A percentile compares a stretch with the other conserved stretches of the same genome.
These are phyloP conservation scores for Tetranychus piercei DNA, from an alignment of 2,888 invertebrate genomes.

Conservation along the genomic window DNA sequence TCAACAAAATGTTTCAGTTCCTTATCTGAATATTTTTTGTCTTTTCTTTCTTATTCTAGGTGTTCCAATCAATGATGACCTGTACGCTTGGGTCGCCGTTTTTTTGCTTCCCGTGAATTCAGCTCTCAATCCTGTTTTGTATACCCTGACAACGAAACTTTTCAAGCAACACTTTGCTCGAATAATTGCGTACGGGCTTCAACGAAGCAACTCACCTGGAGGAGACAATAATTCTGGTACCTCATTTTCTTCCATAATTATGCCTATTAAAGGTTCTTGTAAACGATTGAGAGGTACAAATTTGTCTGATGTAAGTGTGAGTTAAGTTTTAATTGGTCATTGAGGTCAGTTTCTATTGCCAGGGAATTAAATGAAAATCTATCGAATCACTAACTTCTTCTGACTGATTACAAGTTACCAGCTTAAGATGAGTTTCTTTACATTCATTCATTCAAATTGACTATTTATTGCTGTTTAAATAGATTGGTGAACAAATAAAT, in stretches of 20 bases:
- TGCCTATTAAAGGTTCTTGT: slow-evolving; percentile 20
- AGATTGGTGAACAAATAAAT: not conserved
- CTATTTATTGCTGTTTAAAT: not conserved
- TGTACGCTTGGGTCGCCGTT: slow-evolving; percentile 45
- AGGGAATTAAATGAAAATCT: not conserved
- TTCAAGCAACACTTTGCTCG: slow-evolving; percentile 39
- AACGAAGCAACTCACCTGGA: slow-evolving; percentile 19
- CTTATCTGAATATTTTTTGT: slow-evolving; percentile 14
- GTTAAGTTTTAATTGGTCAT: too few species aligned
- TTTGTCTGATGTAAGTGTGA: slow-evolving; percentile 23
- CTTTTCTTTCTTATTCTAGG: slow-evolving; percentile 32
- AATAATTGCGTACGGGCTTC: slow-evolving; percentile 18
- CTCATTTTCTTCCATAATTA: slow-evolving; percentile 23
- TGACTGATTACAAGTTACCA: not conserved
- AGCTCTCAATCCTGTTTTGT: slow-evolving; percentile 44
- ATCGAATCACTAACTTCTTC: not conserved
- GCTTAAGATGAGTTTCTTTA: not conserved
- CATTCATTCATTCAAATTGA: not conserved
- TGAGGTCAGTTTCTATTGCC: too few species aligned
- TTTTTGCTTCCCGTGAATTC: slow-evolving; percentile 45
- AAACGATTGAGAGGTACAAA: slow-evolving; percentile 23
- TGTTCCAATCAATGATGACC: slow-evolving; percentile 37
- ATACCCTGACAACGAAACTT: slow-evolving; percentile 43
- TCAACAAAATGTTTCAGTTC: not conserved
- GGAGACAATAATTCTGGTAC: slow-evolving; percentile 22